Conservation (phyloP, 2,113 vertebrate genomes). For the Calidris pugnax region DNA sequence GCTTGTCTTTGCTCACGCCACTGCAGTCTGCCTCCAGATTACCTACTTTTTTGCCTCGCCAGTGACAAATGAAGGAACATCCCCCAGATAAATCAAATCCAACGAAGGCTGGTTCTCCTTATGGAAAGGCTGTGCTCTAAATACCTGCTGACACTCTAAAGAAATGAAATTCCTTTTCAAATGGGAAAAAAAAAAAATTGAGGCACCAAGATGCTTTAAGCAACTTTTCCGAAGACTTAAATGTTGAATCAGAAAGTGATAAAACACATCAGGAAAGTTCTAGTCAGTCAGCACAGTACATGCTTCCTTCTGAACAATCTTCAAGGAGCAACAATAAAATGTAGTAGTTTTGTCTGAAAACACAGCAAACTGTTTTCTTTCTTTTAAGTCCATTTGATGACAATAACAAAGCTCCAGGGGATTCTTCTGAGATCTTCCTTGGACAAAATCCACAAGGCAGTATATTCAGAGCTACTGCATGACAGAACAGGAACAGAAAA, state of each 20-base stretch:
- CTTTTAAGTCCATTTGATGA: not conserved
- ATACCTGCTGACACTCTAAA: conserved; percentile 18
- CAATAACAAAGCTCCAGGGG: not conserved
- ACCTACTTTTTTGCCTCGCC: not conserved
- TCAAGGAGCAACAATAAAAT: conserved; percentile 10
- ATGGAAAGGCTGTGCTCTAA: not conserved
- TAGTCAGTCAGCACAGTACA: not conserved
- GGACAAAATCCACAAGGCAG: not conserved
- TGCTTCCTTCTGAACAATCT: not conserved
- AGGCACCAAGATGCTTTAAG: not conserved
- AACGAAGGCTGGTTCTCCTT: not conserved
- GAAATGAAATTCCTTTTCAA: conserved; percentile 5
- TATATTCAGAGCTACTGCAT: not conserved
- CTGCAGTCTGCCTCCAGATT: not conserved
- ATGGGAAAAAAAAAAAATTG: not conserved
- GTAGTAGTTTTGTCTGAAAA: not conserved
- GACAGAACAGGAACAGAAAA: not conserved
- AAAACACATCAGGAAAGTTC: not conserved
- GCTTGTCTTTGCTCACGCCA: not conserved
- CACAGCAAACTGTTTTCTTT: not conserved
- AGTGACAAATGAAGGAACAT: conserved; percentile 14
- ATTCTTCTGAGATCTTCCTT: not conserved
- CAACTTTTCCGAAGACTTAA: conserved; percentile 15
- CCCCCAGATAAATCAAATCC: conserved; percentile 21
- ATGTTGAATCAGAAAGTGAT: conserved; percentile 28